phyloP scores from a whole-genome alignment of 1,140 invertebrate genomes.

The Macrotrachela quadricornifera region DNA sequence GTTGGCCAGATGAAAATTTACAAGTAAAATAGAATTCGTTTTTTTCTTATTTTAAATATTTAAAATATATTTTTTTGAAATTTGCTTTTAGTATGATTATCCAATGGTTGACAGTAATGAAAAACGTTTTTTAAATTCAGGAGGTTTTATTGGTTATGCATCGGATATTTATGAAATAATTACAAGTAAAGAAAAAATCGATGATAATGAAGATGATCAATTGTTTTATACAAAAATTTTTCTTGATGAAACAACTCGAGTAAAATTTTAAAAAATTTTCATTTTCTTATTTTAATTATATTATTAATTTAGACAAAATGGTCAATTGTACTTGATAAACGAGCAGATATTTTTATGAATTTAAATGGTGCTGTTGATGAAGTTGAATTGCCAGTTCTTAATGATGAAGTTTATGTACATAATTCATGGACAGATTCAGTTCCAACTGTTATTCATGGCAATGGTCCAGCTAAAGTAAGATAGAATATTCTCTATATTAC shows the following conservation, averaged over 20 bases:
- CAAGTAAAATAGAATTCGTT: conserved; percentile 23
- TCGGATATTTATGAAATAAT: conserved; percentile 51
- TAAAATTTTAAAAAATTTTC: neutral
- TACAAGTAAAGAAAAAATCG: conserved; percentile 33
- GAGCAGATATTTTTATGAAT: conserved; percentile 78
- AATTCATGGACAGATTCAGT: conserved; percentile 57
- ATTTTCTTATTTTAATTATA: too few relatives aligned
- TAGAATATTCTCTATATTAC: neutral
- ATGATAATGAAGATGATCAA: conserved; percentile 74
- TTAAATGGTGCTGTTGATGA: conserved; percentile 60
- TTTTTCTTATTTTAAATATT: too few relatives aligned
- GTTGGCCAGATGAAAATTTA: conserved; percentile 71
- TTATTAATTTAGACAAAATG: too few relatives aligned
- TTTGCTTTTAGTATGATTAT: conserved; percentile 31
- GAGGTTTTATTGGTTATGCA: conserved; percentile 55
- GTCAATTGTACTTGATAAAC: conserved; percentile 46
- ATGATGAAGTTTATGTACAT: conserved; percentile 36
- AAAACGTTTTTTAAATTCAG: conserved; percentile 78
- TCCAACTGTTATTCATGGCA: conserved; percentile 79
- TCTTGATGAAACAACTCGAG: conserved; percentile 34
- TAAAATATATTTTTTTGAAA: neutral
- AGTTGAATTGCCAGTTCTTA: neutral
- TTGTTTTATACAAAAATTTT: conserved; percentile 74
- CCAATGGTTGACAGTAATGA: conserved; percentile 38
- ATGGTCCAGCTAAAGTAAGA: conserved; percentile 59